A percentile compares a stretch with the other conserved stretches of the same genome.
phyloP scores from a whole-genome alignment of 92 coral and sea anemone species.

The Bergia sp. region DNA sequence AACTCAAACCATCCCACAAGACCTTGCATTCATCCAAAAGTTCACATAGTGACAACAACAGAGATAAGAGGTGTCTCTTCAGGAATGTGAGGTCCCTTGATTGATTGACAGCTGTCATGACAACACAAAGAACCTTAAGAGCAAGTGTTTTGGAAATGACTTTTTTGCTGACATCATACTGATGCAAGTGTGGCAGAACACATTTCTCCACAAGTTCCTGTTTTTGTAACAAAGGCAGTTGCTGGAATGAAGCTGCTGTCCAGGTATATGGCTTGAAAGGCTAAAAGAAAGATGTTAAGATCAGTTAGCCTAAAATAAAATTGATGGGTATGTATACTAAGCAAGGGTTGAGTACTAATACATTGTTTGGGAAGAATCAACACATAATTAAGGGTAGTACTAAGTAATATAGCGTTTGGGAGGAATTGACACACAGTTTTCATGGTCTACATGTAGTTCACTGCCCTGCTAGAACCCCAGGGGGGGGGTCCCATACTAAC shows the following conservation, averaged over 20 bases:
- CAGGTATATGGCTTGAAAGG: constrained; percentile 18
- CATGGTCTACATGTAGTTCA: too few relatives aligned
- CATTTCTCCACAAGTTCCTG: constrained; percentile 47
- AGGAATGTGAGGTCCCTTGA: constrained; percentile 32
- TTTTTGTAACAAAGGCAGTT: constrained; percentile 42
- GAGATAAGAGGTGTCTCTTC: constrained; percentile 54
- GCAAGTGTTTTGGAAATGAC: constrained; percentile 43
- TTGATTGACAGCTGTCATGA: constrained; percentile 37
- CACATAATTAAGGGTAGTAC: too few relatives aligned
- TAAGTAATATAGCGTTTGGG: too few relatives aligned
- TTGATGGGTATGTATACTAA: too few relatives aligned
- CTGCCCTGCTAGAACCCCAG: too few relatives aligned
- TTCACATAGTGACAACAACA: constrained; percentile 67
- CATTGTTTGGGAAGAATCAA: too few relatives aligned
- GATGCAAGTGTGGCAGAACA: constrained; percentile 64
- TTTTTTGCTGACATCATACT: constrained; percentile 42
- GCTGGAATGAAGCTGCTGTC: background rate
- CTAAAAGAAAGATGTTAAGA: constrained; percentile 20
- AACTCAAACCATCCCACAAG: constrained; percentile 67
- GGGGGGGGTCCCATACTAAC: too few relatives aligned
- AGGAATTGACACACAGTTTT: too few relatives aligned
- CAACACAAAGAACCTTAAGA: constrained; percentile 55
- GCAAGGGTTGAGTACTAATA: background rate
- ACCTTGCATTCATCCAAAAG: constrained; percentile 63
- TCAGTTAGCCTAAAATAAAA: background rate